A percentile compares a stretch with the other conserved stretches of the same genome.
These are phyloP conservation scores for Chrysolina haemoptera DNA, from an alignment of 2,888 invertebrate species.

Conservation along the genomic window DNA sequence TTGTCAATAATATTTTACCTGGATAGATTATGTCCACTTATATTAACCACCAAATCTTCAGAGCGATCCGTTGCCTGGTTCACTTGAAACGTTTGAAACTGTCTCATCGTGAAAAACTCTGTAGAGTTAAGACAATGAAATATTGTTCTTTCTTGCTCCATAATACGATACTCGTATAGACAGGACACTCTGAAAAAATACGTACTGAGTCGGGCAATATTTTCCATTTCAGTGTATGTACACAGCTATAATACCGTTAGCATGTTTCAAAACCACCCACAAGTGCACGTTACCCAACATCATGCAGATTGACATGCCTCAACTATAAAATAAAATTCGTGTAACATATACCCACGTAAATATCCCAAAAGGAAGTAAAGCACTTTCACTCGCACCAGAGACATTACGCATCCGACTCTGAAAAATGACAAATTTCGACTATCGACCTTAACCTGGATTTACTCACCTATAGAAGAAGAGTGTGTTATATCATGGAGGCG, in stretches of 20 bases:
- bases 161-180: too few species aligned
- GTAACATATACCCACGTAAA: background rate
- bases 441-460: slow-evolving; percentile 14
- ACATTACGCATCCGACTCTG: background rate
- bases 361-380: slow-evolving; percentile 1
- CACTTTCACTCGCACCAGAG: slow-evolving; percentile 12
- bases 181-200: background rate
- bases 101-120: too few species aligned
- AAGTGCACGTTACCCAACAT: background rate
- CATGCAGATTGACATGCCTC: background rate
- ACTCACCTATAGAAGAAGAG: slow-evolving; percentile 3
- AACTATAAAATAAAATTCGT: slow-evolving; percentile 14
- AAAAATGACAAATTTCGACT: slow-evolving; percentile 12
- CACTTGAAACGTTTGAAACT: too few species aligned
- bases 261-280: slow-evolving; percentile 21
- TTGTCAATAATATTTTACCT: too few species aligned
- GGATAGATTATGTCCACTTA: too few species aligned
- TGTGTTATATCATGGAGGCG: background rate
- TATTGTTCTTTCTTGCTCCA: too few species aligned
- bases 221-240: background rate
- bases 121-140: background rate
- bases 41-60: too few species aligned
- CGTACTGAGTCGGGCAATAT: background rate
- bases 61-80: too few species aligned
- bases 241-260: background rate